Percentiles rank a stretch among this genome's conserved stretches.
These are phyloP conservation scores for Sturmia bella DNA, from an alignment of 2,888 invertebrate species.

Conservation along the genomic window DNA sequence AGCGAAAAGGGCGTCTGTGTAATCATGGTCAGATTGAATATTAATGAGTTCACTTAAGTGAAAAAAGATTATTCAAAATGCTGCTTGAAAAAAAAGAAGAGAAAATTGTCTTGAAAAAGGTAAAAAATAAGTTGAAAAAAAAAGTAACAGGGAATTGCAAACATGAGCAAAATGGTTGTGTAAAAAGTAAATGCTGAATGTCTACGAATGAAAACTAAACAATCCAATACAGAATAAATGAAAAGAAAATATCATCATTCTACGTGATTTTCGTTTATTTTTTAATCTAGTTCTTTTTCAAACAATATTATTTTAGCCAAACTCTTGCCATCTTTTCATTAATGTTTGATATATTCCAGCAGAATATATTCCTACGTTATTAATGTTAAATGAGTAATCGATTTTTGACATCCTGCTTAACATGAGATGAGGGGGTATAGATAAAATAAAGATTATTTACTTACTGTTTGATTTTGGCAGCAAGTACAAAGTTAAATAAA, in stretches of 20 bases:
- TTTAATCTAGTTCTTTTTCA: neutral
- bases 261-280: conserved; percentile 61
- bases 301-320: conserved; percentile 29
- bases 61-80: conserved; percentile 66
- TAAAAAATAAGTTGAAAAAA: conserved; percentile 25
- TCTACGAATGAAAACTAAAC: conserved; percentile 44
- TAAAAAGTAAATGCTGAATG: conserved; percentile 21
- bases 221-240: conserved; percentile 26
- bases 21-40: conserved; percentile 80
- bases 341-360: conserved; percentile 23
- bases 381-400: conserved; percentile 37
- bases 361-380: conserved; percentile 35
- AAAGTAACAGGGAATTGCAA: conserved; percentile 9
- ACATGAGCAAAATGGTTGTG: conserved; percentile 47
- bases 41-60: conserved; percentile 77
- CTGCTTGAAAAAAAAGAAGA: neutral
- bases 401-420: conserved; percentile 26
- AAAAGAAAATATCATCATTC: conserved; percentile 43
- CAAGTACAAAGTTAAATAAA: neutral
- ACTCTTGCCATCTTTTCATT: conserved; percentile 15
- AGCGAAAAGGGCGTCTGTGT: conserved; percentile 68
- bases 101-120: conserved; percentile 42
- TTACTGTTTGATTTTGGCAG: neutral
- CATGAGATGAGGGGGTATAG: neutral
- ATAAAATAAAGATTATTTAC: neutral